A percentile compares a stretch with the other conserved stretches of the same genome.
phyloP scores from a whole-genome alignment of 2,113 vertebrate species.

The Sterna hirundo region DNA sequence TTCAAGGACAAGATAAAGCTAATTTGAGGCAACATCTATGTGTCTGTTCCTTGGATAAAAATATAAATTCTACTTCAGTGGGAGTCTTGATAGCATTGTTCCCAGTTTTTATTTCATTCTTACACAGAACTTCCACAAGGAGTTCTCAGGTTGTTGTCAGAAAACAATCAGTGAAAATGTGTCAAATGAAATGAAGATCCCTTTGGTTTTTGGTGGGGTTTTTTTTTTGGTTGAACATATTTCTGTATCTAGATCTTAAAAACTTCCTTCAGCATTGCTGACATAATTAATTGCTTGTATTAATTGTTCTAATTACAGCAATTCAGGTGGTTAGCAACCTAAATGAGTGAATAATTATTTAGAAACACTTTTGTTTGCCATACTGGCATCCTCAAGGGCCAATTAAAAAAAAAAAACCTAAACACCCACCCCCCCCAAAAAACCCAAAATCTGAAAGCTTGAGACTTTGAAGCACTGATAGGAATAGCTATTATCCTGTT shows the following conservation, averaged over 20 bases:
- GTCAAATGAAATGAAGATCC: neutral
- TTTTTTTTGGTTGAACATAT: neutral
- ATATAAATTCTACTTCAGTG: neutral
- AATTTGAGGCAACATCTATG: neutral
- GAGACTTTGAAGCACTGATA: neutral
- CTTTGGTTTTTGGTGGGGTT: neutral
- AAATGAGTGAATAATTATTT: conserved; percentile 18
- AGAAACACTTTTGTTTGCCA: neutral
- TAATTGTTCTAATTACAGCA: neutral
- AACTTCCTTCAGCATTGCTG: neutral
- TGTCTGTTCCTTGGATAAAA: neutral
- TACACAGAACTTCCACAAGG: neutral
- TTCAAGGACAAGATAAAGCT: neutral
- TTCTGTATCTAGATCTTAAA: conserved; percentile 3
- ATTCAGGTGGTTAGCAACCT: conserved; percentile 17
- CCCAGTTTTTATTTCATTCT: neutral
- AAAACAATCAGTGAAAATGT: neutral
- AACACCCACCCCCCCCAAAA: neutral
- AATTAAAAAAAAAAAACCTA: neutral
- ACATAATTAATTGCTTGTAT: conserved; percentile 9
- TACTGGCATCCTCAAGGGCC: neutral
- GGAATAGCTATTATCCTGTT: neutral
- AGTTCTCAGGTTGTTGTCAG: neutral
- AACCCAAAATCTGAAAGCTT: neutral
- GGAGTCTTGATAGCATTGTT: neutral